Percentiles rank a stretch among this genome's conserved stretches.
These are phyloP conservation scores for Cinclus cinclus DNA, from an alignment of 2,113 vertebrate species.

Conservation along the genomic window DNA sequence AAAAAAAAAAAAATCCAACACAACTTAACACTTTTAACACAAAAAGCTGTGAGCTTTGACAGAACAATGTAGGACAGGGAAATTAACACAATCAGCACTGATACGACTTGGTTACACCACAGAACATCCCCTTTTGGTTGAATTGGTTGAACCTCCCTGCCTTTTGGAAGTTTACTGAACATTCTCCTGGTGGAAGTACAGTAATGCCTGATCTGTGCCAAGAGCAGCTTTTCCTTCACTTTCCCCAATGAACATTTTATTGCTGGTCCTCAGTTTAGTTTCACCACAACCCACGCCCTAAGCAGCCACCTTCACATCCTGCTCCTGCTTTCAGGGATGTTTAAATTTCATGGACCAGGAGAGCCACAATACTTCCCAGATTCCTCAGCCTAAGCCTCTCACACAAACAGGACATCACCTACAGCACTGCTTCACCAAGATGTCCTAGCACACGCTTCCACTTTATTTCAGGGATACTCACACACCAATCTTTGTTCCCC, in stretches of 20 bases:
- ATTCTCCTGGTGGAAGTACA: not conserved
- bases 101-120: rapidly evolving
- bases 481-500: not conserved
- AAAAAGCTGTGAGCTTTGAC: not conserved
- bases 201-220: rapidly evolving
- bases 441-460: rapidly evolving
- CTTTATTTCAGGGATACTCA: not conserved
- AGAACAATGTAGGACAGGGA: not conserved
- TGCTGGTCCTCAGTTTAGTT: not conserved
- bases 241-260: rapidly evolving
- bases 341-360: rapidly evolving
- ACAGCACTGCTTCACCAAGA: not conserved
- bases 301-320: not conserved
- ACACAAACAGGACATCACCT: not conserved
- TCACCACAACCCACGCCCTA: rapidly evolving
- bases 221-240: not conserved
- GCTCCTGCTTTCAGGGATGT: not conserved
- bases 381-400: not conserved
- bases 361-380: rapidly evolving
- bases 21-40: not conserved
- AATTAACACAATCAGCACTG: not conserved
- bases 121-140: not conserved
- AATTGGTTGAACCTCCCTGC: not conserved
- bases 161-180: not conserved
- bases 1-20: not conserved